Conservation (phyloP, 2,888 invertebrate species). For the Drosophila melanosoma region DNA sequence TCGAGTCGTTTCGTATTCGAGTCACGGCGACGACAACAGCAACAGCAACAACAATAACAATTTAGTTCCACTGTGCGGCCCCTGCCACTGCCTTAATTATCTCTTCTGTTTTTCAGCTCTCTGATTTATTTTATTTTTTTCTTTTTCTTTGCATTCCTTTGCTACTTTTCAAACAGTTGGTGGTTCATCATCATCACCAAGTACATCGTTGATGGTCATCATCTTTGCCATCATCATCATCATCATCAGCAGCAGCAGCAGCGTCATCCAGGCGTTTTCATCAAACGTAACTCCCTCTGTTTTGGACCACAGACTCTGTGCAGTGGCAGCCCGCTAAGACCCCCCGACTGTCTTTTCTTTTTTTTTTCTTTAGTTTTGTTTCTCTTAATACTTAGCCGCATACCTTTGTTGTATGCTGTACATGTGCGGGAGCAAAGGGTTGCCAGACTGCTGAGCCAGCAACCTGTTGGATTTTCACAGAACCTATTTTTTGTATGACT, state of each 20-base stretch:
- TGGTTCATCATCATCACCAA: constrained; percentile 36
- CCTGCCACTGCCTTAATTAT: constrained; percentile 70
- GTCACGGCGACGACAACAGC: constrained; percentile 36
- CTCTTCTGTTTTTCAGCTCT: constrained; percentile 42
- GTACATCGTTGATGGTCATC: constrained; percentile 31
- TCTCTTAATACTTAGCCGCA: constrained; percentile 59
- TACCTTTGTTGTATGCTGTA: constrained; percentile 48
- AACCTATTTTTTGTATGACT: not conserved
- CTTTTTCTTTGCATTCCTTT: constrained; percentile 50
- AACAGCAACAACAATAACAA: constrained; percentile 54
- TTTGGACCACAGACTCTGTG: constrained; percentile 24
- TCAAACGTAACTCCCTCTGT: constrained; percentile 59
- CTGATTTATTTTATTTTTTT: constrained; percentile 20
- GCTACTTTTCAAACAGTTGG: constrained; percentile 61
- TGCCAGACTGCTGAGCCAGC: constrained; percentile 57
- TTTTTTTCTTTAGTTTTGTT: constrained; percentile 29
- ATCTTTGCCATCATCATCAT: constrained; percentile 26
- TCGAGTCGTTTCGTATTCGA: constrained; percentile 33
- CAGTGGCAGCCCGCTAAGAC: constrained; percentile 53
- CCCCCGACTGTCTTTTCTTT: constrained; percentile 49
- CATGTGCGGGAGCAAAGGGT: constrained; percentile 47
- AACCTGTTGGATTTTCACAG: constrained; percentile 16
- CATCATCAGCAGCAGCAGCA: constrained; percentile 14
- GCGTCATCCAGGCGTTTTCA: constrained; percentile 47
- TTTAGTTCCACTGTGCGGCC: constrained; percentile 78